phyloP scores from a whole-genome alignment of 2,888 invertebrate genomes.

The Aleiodes alternator region DNA sequence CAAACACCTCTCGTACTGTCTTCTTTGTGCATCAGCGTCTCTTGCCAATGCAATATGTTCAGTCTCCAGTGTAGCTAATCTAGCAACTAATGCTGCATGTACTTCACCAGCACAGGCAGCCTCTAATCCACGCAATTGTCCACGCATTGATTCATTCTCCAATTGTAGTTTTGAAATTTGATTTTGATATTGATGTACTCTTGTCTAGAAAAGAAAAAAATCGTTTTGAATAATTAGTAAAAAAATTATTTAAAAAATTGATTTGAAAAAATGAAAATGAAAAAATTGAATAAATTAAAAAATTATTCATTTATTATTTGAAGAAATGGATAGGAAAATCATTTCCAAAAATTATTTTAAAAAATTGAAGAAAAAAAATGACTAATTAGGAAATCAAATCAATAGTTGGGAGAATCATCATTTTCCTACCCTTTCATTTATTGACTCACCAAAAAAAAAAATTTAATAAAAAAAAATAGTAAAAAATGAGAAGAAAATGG shows the following conservation, averaged over 20 bases:
- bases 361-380: too few relatives aligned
- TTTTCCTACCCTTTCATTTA: too few relatives aligned
- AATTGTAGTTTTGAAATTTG: conserved; percentile 81
- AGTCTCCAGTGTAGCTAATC: conserved; percentile 78
- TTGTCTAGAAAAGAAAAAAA: conserved; percentile 75
- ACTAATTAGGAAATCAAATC: too few relatives aligned
- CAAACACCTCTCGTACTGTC: conserved; percentile 87
- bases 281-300: too few relatives aligned
- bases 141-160: conserved; percentile 82
- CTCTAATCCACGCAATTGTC: conserved; percentile 69
- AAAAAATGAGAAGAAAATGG: too few relatives aligned
- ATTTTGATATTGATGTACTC: conserved; percentile 84
- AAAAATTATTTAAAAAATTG: not conserved
- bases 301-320: too few relatives aligned
- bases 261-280: too few relatives aligned
- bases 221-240: not conserved
- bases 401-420: too few relatives aligned
- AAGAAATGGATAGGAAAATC: too few relatives aligned
- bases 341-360: too few relatives aligned
- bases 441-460: too few relatives aligned
- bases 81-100: conserved; percentile 76
- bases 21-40: conserved; percentile 81
- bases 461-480: too few relatives aligned
- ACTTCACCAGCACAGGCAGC: conserved; percentile 73
- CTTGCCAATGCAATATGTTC: conserved; percentile 80